phyloP scores from a whole-genome alignment of 2,113 vertebrate species.

The Ia io region DNA sequence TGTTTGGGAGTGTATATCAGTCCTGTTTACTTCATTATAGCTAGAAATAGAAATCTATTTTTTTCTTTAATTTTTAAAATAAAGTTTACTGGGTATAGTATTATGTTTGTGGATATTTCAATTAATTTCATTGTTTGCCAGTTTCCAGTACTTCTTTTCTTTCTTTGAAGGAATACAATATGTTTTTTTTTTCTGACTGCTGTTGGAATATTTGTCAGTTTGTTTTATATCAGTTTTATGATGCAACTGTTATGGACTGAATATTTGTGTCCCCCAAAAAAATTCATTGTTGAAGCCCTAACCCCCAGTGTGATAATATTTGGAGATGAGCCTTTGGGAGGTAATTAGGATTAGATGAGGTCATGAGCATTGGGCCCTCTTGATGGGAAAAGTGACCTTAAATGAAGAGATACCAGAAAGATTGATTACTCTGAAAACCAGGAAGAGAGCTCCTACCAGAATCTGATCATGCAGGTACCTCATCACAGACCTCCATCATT shows the following conservation, averaged over 20 bases:
- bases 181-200: not conserved
- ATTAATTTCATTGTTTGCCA: not conserved
- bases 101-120: not conserved
- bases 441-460: not conserved
- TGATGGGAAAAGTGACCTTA: not conserved
- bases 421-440: not conserved
- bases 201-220: not conserved
- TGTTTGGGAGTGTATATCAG: not conserved
- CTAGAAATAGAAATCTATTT: not conserved
- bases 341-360: not conserved
- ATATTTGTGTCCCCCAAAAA: not conserved
- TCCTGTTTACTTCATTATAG: not conserved
- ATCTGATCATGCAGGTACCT: not conserved
- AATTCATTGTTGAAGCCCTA: not conserved
- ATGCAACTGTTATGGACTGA: not conserved
- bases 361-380: not conserved
- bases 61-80: not conserved
- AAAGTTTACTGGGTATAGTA: not conserved
- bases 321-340: not conserved
- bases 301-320: not conserved
- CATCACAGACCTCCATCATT: not conserved
- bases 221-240: not conserved
- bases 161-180: not conserved
- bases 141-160: not conserved
- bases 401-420: not conserved